Evolutionary conservation across 2,113 vertebrate genomes (phyloP).

Genomic region (Crotalus horridus): DNA sequence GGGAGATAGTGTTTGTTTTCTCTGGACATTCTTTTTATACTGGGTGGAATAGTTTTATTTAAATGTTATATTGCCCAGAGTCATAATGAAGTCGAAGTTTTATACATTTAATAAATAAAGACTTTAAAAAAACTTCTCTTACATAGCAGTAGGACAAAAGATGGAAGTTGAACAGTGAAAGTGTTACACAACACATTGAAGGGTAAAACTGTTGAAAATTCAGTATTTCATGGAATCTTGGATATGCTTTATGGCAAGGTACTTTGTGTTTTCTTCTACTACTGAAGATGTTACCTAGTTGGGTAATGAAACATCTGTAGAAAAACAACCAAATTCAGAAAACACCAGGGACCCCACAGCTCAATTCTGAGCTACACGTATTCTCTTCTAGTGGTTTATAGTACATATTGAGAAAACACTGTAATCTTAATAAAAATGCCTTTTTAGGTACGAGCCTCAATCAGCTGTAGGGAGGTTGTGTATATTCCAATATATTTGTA

Average conservation of each 20-base stretch:
- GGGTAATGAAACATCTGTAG: not conserved
- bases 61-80: not conserved
- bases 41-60: not conserved
- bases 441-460: not conserved
- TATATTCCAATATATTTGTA: not conserved
- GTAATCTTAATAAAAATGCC: not conserved
- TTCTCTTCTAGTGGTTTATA: not conserved
- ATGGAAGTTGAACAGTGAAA: not conserved
- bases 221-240: not conserved
- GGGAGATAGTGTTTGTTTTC: not conserved
- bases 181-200: not conserved
- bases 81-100: not conserved
- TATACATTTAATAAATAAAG: not conserved
- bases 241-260: not conserved
- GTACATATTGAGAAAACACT: not conserved
- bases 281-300: not conserved
- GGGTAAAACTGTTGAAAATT: not conserved
- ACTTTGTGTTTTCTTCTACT: not conserved
- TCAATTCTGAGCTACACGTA: not conserved
- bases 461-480: not conserved
- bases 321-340: not conserved
- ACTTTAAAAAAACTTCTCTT: not conserved
- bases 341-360: not conserved
- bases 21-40: not conserved
- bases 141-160: not conserved